Base-by-base conservation (phyloP, 2,888 invertebrate species). In the Scaeva pyrastri region DNA sequence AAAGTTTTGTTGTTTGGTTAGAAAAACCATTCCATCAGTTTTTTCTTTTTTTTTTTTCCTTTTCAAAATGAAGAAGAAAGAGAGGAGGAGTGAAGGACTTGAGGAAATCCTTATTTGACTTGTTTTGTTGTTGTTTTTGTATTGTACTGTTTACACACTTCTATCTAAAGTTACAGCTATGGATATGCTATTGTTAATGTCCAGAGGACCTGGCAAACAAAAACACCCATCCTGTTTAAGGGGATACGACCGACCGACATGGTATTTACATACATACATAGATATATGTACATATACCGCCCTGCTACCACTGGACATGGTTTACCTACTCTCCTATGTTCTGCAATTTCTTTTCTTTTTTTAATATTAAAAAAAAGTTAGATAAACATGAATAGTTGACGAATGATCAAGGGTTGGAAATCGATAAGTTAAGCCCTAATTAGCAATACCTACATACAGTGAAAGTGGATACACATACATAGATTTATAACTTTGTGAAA, bases 51-150 rank as follows among this genome's bases (percentile, higher is more conserved):
- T 36, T 50, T 68, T 31, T 31, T 31, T 31, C 7, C 7, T 31
- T 12, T 16, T 0, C 0, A 8, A 48, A 48, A 55, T n/a, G n/a
- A 23, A 14, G n/a, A 11, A 55, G 11, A 36, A 21, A n/a, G 11
- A 39, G n/a, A 31, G 31, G 21, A 43, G 52, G 43, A 36, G 71
- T 48, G 26, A 36, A 64, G 45, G 26, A 71, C 68, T 68, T 31
- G 2, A 31, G n/a, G n/a, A 75, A 76, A 83, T 85, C 62, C 55
- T 73, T 85, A 68, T 85, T 85, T 81, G 85, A 62, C 76, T 72
- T 84, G 14, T 26, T 31, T 72, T 80, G 55, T 81, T 66, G 26
- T 62, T 43, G 10, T 64, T 64, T 21, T 45, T 12, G 12, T 5
- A 19, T 31, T 31, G 31, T 31, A 31, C 8, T 66, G 48, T 48